These are phyloP conservation scores for Silurus glanis DNA, from an alignment of 2,113 vertebrate genomes.

Conservation along the genomic window DNA sequence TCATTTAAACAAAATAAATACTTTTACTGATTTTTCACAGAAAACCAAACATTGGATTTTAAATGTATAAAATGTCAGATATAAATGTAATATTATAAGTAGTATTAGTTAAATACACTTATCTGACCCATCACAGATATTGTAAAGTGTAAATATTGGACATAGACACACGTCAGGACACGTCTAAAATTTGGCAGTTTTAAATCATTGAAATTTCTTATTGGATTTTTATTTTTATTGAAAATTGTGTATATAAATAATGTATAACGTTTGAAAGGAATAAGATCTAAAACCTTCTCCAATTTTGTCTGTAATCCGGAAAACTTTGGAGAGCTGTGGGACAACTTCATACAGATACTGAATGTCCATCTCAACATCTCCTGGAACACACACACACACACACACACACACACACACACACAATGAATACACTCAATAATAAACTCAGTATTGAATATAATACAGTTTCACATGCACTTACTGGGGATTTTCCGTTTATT, in stretches of 20 bases:
- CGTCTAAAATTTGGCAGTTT: too few species aligned
- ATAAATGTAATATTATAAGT: too few species aligned
- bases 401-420: constrained; percentile 1
- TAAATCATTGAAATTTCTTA: too few species aligned
- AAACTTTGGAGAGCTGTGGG: constrained; percentile 85
- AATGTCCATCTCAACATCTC: constrained; percentile 83
- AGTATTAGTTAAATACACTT: too few species aligned
- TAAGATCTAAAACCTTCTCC: constrained; percentile 82
- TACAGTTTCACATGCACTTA: constrained; percentile 8
- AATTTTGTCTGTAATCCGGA: constrained; percentile 89
- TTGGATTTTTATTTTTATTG: too few species aligned
- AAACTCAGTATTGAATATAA: too few species aligned
- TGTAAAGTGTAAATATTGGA: too few species aligned
- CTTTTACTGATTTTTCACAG: neutral
- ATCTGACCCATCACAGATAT: too few species aligned
- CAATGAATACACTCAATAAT: too few species aligned
- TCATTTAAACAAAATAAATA: neutral
- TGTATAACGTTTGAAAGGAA: neutral
- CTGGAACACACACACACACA: constrained; percentile 54
- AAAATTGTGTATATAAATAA: neutral
- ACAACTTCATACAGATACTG: constrained; percentile 86
- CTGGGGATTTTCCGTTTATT: constrained; percentile 35
- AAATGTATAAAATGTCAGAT: too few species aligned
- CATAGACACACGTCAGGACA: too few species aligned
- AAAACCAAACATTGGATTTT: too few species aligned